Conservation (phyloP, 2,888 invertebrate species). For the Theretra japonica region DNA sequence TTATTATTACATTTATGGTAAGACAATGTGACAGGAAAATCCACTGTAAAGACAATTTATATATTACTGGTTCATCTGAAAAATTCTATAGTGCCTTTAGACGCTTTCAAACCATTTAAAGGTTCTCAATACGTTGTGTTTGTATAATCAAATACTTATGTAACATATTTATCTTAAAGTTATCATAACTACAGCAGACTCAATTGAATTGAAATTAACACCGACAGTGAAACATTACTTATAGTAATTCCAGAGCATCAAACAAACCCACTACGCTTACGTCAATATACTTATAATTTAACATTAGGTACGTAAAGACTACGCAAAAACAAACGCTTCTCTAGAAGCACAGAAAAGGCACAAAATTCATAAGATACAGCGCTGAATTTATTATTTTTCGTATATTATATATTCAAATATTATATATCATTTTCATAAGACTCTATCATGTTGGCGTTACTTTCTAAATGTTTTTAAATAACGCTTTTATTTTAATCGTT, state of each 20-base stretch:
- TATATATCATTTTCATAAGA: conserved; percentile 5
- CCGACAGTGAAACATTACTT: not conserved
- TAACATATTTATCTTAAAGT: not conserved
- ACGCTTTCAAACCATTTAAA: not conserved
- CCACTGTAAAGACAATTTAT: not conserved
- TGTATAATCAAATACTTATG: not conserved
- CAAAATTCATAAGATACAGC: conserved; percentile 82
- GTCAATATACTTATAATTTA: conserved; percentile 42
- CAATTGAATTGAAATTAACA: conserved; percentile 4
- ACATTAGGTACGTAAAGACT: conserved; percentile 45
- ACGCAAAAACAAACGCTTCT: conserved; percentile 70
- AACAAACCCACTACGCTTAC: conserved; percentile 40
- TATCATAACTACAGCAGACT: not conserved
- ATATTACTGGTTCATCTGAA: not conserved
- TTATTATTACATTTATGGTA: not conserved
- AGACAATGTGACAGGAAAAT: not conserved
- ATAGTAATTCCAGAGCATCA: conserved; percentile 35
- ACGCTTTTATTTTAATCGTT: not conserved
- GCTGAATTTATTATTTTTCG: conserved; percentile 43
- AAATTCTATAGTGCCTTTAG: conserved; percentile 13
- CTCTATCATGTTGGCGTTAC: not conserved
- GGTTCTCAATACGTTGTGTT: not conserved
- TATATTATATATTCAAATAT: not conserved
- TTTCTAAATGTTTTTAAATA: not conserved
- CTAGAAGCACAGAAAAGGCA: conserved; percentile 77